Percentiles rank a stretch among this genome's conserved stretches.
Evolutionary conservation across 2,113 vertebrate species (phyloP).

Genomic region (Oenanthe oenanthe): DNA sequence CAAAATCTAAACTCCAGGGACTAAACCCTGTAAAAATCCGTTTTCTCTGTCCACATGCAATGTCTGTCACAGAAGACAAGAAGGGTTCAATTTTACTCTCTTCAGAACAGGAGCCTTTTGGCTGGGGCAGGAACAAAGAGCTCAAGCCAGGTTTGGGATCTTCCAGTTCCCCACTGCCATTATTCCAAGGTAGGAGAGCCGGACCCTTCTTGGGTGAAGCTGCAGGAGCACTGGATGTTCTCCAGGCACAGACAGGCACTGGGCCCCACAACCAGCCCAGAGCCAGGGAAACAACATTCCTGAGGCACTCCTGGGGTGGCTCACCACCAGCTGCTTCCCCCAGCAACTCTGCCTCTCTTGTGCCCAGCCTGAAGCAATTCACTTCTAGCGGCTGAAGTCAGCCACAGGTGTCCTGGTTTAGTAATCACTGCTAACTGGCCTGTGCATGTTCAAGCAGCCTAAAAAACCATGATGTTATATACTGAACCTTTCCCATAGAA

Average conservation of each 20-base stretch:
- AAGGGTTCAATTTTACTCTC: fast-evolving
- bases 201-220: fast-evolving
- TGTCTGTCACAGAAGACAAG: fast-evolving
- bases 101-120: fast-evolving
- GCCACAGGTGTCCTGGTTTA: neutral
- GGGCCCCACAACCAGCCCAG: fast-evolving
- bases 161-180: fast-evolving
- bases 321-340: neutral
- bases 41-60: neutral
- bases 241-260: fast-evolving
- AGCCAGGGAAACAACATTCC: fast-evolving
- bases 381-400: fast-evolving
- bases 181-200: fast-evolving
- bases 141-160: fast-evolving
- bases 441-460: neutral
- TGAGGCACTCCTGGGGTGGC: fast-evolving
- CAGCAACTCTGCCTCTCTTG: neutral
- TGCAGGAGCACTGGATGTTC: fast-evolving
- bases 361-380: neutral
- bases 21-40: neutral
- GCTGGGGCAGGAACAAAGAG: fast-evolving
- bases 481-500: neutral
- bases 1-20: neutral
- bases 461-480: fast-evolving
- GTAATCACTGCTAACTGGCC: neutral